phyloP scores from a whole-genome alignment of 2,113 vertebrate species.

The Oxygymnocypris stewartii region DNA sequence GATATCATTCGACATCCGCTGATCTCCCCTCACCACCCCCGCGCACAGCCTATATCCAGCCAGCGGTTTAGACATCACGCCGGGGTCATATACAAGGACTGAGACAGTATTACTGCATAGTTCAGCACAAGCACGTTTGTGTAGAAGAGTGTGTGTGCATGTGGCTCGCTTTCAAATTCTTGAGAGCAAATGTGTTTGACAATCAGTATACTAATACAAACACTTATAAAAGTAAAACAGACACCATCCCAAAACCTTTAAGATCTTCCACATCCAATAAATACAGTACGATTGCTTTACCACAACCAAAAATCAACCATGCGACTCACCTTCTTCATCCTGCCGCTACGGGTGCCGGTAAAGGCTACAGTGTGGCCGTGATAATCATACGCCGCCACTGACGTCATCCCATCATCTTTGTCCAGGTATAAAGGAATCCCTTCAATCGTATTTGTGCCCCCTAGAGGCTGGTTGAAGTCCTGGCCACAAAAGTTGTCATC shows the following conservation, averaged over 20 bases:
- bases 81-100: constrained; percentile 74
- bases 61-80: constrained; percentile 46
- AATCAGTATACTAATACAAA: constrained; percentile 2
- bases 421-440: constrained; percentile 91
- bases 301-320: not conserved
- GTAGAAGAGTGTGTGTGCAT: constrained; percentile 55
- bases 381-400: constrained; percentile 94
- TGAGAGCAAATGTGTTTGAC: constrained; percentile 51
- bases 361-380: constrained; percentile 91
- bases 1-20: constrained; percentile 72
- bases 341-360: constrained; percentile 87
- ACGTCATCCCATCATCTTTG: constrained; percentile 95
- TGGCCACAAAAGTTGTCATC: constrained; percentile 98
- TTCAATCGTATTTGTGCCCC: constrained; percentile 92
- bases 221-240: not conserved
- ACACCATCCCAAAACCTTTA: not conserved
- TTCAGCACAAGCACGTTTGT: constrained; percentile 37
- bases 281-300: not conserved
- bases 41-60: constrained; percentile 5
- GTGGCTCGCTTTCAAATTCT: constrained; percentile 16
- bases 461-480: constrained; percentile 98
- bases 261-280: not conserved
- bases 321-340: constrained; percentile 88
- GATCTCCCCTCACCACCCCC: constrained; percentile 53
- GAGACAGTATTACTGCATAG: constrained; percentile 71